These are phyloP conservation scores for Colletes latitarsis DNA, from an alignment of 1,140 invertebrate genomes.

Conservation along the genomic window DNA sequence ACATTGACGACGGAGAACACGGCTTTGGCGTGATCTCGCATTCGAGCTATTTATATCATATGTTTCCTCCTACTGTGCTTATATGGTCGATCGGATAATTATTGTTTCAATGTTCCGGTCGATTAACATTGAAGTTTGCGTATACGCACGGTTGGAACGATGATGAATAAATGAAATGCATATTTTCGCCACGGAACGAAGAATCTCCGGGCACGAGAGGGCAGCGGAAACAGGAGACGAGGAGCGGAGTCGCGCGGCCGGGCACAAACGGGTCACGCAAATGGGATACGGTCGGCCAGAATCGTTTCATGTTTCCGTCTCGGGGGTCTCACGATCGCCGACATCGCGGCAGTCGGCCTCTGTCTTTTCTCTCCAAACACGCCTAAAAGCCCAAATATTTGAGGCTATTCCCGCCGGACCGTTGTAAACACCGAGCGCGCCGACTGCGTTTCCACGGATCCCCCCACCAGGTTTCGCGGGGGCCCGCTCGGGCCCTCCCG, in stretches of 20 bases:
- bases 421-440: slow-evolving; percentile 66
- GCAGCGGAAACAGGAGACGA: no score
- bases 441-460: slow-evolving; percentile 10
- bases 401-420: slow-evolving; percentile 65
- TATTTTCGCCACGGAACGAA: no score
- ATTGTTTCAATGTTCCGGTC: no score
- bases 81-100: no score
- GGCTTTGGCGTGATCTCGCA: no score
- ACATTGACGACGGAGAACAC: no score
- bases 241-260: neutral
- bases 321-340: slow-evolving; percentile 2
- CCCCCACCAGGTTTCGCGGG: neutral
- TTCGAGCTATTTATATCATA: no score
- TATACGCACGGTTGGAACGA: no score
- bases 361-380: slow-evolving; percentile 70
- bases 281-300: slow-evolving; percentile 24
- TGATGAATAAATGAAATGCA: no score
- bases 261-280: slow-evolving; percentile 29
- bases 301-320: slow-evolving; percentile 60
- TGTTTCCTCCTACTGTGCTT: no score
- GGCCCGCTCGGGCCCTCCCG: neutral
- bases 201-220: no score
- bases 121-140: no score
- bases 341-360: slow-evolving; percentile 58
- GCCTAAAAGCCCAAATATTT: slow-evolving; percentile 79